phyloP scores from a whole-genome alignment of 1,140 invertebrate species.

The Lucilia cuprina region DNA sequence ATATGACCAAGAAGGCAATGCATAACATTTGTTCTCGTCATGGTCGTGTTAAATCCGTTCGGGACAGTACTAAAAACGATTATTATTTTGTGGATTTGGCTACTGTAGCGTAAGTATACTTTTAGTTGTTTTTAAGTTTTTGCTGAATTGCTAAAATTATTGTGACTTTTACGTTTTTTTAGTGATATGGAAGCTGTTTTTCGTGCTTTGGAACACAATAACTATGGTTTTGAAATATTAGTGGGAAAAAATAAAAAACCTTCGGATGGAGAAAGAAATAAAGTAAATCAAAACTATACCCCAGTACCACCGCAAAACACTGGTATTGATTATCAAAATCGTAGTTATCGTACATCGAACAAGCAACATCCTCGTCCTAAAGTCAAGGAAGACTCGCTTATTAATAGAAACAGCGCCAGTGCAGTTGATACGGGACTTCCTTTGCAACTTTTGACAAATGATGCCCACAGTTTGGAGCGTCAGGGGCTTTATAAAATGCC shows the following conservation, averaged over 20 bases:
- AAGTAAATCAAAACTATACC: not conserved
- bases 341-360: not conserved
- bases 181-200: slow-evolving; percentile 38
- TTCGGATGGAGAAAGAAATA: not conserved
- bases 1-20: slow-evolving; percentile 27
- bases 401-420: not conserved
- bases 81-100: slow-evolving; percentile 37
- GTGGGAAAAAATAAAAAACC: slow-evolving; percentile 30
- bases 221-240: slow-evolving; percentile 36
- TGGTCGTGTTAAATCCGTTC: slow-evolving; percentile 21
- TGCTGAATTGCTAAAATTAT: not conserved
- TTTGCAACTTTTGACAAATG: not conserved
- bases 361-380: not conserved
- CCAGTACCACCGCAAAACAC: not conserved
- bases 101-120: slow-evolving; percentile 38
- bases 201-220: slow-evolving; percentile 36
- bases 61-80: slow-evolving; percentile 32
- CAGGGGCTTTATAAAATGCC: not conserved
- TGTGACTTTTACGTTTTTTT: not conserved
- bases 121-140: not conserved
- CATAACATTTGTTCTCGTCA: slow-evolving; percentile 30
- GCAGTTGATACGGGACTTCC: not conserved
- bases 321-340: slow-evolving; percentile 21
- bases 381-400: not conserved
- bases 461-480: slow-evolving; percentile 36